These are phyloP conservation scores for Sebastiscus tertius DNA, from an alignment of 2,797 vertebrate species.

Conservation along the genomic window DNA sequence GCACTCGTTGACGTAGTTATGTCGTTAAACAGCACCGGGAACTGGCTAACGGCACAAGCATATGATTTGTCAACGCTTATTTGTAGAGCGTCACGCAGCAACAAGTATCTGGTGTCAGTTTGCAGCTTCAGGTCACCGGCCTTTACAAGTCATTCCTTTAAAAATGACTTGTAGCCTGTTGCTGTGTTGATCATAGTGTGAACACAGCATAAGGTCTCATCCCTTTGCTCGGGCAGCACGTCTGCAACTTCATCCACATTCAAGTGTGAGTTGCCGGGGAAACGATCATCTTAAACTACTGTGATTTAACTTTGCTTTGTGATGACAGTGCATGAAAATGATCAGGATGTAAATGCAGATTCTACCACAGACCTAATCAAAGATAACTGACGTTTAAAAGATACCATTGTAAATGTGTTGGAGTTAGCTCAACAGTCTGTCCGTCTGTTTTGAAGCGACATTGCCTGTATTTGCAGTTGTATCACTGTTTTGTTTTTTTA, in stretches of 20 bases:
- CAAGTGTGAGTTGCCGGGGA: neutral
- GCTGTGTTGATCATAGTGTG: too few relatives aligned
- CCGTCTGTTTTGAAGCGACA: too few relatives aligned
- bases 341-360: neutral
- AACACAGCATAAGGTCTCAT: too few relatives aligned
- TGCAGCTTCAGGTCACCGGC: too few relatives aligned
- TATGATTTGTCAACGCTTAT: too few relatives aligned
- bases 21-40: too few relatives aligned
- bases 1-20: too few relatives aligned
- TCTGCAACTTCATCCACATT: neutral
- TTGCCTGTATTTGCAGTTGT: neutral
- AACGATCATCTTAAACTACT: neutral
- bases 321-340: neutral
- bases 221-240: neutral
- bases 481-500: neutral
- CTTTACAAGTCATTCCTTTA: too few relatives aligned
- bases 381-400: neutral
- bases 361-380: neutral
- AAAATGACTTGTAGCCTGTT: too few relatives aligned
- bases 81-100: accelerated
- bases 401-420: neutral
- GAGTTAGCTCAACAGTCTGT: neutral
- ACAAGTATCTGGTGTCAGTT: too few relatives aligned
- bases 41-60: too few relatives aligned
- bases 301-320: neutral